Evolutionary conservation across 2,888 invertebrate genomes (phyloP).

Genomic region (Pyrrhia umbra): DNA sequence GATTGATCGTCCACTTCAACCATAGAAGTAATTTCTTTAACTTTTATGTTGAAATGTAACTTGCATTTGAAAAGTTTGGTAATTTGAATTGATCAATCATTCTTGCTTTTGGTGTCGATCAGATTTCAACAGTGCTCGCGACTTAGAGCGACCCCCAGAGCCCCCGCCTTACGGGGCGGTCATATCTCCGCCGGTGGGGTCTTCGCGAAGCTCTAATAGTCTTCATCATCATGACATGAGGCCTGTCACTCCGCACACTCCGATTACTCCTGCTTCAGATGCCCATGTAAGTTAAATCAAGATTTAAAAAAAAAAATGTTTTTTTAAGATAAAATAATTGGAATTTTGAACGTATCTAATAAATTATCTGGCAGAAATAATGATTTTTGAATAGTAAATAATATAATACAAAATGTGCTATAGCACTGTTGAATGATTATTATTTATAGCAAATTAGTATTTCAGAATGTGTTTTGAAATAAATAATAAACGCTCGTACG

Average conservation of each 20-base stretch:
- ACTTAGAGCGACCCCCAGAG: constrained; percentile 82
- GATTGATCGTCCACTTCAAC: constrained; percentile 37
- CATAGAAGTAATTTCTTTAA: neutral
- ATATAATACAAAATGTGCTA: neutral
- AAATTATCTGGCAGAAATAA: too few species aligned
- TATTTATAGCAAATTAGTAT: neutral
- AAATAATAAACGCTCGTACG: neutral
- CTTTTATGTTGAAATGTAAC: neutral
- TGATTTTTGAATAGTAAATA: too few species aligned
- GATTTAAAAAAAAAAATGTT: too few species aligned
- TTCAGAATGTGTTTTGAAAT: constrained; percentile 1
- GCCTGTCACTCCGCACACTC: constrained; percentile 80
- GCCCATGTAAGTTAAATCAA: constrained; percentile 74
- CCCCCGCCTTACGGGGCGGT: constrained; percentile 85
- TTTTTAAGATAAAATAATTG: too few species aligned
- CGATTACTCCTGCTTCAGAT: constrained; percentile 84
- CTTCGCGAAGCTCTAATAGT: constrained; percentile 81
- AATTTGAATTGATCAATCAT: constrained; percentile 29
- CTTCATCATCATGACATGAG: constrained; percentile 81
- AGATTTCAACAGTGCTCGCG: constrained; percentile 84
- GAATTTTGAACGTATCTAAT: too few species aligned
- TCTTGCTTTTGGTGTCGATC: constrained; percentile 25
- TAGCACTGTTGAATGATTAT: neutral
- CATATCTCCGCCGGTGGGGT: constrained; percentile 80
- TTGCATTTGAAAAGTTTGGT: constrained; percentile 15